Evolutionary conservation across 2,797 vertebrate genomes (phyloP).

Genomic region (Rachycentron canadum): DNA sequence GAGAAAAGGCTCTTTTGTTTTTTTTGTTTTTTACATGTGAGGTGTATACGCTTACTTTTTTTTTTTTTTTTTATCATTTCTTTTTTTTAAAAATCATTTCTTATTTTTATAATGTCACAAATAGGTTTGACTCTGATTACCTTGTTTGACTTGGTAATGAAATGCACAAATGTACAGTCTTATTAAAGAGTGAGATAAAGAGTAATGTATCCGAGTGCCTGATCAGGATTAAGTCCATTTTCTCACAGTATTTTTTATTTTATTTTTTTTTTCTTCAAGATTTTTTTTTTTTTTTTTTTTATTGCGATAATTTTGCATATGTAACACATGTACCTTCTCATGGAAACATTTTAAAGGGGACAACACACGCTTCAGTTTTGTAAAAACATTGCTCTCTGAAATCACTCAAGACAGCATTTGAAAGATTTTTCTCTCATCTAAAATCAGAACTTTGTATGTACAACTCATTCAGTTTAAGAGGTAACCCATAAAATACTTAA

Average conservation of each 20-base stretch:
- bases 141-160: conserved; percentile 73
- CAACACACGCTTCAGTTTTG: conserved; percentile 47
- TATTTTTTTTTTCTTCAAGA: conserved; percentile 20
- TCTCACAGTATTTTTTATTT: conserved; percentile 64
- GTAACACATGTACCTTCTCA: conserved; percentile 43
- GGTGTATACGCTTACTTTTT: conserved; percentile 79
- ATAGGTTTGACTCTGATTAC: conserved; percentile 61
- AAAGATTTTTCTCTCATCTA: conserved; percentile 4
- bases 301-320: conserved; percentile 33
- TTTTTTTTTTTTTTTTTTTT: conserved; percentile 47
- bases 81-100: too few relatives aligned
- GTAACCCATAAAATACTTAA: conserved; percentile 20
- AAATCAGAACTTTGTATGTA: conserved; percentile 22
- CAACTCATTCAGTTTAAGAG: conserved; percentile 5
- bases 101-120: conserved; percentile 62
- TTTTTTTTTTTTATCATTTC: conserved; percentile 70
- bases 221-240: conserved; percentile 66
- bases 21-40: conserved; percentile 89
- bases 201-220: conserved; percentile 75
- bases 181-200: conserved; percentile 69
- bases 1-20: conserved; percentile 76
- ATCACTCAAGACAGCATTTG: conserved; percentile 40
- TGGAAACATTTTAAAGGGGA: conserved; percentile 54
- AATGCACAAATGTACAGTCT: conserved; percentile 83
- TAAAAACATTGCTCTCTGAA: conserved; percentile 44